Evolutionary conservation across 2,888 invertebrate genomes (phyloP).

Genomic region (Caenorhabditis imperialis): DNA sequence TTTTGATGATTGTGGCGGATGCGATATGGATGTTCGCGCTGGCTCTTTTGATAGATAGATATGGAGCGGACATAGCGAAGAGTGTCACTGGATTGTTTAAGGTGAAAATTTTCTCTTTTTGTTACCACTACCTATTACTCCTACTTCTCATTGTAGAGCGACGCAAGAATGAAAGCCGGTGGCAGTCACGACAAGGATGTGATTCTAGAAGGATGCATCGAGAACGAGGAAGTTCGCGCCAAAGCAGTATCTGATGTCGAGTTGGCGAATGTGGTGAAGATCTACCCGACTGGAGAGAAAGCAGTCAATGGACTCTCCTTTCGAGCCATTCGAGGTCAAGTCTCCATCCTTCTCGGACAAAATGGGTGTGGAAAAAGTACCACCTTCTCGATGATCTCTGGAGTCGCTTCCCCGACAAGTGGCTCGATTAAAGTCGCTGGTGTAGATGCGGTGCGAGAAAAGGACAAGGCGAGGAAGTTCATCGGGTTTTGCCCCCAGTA

Average conservation of each 20-base stretch:
- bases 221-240: slow-evolving; percentile 14
- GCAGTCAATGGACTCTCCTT: slow-evolving; percentile 27
- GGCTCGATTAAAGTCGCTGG: slow-evolving; percentile 22
- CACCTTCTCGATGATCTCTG: slow-evolving; percentile 37
- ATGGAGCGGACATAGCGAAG: no score
- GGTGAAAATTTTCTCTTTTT: no score
- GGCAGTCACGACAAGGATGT: not conserved
- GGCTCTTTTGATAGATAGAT: slow-evolving; percentile 11
- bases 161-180: no score
- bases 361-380: slow-evolving; percentile 37
- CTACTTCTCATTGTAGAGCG: no score
- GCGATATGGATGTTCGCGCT: slow-evolving; percentile 11
- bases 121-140: no score
- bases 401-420: slow-evolving; percentile 6
- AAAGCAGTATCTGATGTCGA: slow-evolving; percentile 18
- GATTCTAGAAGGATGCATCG: slow-evolving; percentile 8
- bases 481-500: slow-evolving; percentile 51
- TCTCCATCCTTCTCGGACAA: slow-evolving; percentile 29
- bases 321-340: slow-evolving; percentile 25
- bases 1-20: slow-evolving; percentile 23
- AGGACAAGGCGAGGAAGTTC: slow-evolving; percentile 2
- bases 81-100: slow-evolving; percentile 6
- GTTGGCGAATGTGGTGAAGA: slow-evolving; percentile 14
- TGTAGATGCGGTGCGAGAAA: slow-evolving; percentile 16
- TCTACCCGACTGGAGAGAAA: slow-evolving; percentile 24